Percentiles rank a stretch among this genome's conserved stretches.
These are phyloP conservation scores for Trichonephila inaurata DNA, from an alignment of 1,140 invertebrate species.

Conservation along the genomic window DNA sequence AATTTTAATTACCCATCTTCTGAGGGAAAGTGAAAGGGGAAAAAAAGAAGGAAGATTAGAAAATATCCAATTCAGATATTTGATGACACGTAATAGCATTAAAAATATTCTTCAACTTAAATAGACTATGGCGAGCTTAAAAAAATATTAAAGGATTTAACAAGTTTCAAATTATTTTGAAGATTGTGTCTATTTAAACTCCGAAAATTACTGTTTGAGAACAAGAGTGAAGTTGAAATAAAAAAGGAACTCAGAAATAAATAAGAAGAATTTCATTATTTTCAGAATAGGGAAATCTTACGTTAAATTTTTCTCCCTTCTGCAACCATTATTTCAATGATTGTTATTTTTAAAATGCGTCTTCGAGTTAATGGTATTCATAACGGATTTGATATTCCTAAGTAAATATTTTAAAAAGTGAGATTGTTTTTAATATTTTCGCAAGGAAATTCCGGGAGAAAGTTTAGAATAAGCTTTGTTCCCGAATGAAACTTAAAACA, in stretches of 20 bases:
- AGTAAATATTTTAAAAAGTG: not conserved
- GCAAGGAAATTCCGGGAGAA: not conserved
- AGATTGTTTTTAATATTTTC: not conserved
- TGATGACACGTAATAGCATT: constrained; percentile 15
- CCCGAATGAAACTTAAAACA: not conserved
- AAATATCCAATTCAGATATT: constrained; percentile 3
- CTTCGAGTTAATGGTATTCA: not conserved
- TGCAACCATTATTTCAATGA: not conserved
- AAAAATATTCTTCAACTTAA: not conserved
- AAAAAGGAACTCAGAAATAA: not conserved
- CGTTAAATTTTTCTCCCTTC: not conserved
- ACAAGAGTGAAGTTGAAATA: not conserved
- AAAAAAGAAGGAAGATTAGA: not conserved
- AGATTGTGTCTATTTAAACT: constrained; percentile 4
- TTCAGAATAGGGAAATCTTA: not conserved
- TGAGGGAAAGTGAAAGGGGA: no score
- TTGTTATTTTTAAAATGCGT: not conserved
- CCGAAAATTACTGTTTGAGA: not conserved
- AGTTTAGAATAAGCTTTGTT: not conserved
- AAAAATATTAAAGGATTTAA: not conserved
- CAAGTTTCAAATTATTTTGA: constrained; percentile 8
- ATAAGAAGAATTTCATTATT: not conserved
- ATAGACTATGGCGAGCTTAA: not conserved
- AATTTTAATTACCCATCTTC: constrained; percentile 17
- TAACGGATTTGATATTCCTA: not conserved